These are phyloP conservation scores for Aurelia sp. DNA, from an alignment of 30 jellyfish, hydroid and myxozoan genomes.

Conservation along the genomic window DNA sequence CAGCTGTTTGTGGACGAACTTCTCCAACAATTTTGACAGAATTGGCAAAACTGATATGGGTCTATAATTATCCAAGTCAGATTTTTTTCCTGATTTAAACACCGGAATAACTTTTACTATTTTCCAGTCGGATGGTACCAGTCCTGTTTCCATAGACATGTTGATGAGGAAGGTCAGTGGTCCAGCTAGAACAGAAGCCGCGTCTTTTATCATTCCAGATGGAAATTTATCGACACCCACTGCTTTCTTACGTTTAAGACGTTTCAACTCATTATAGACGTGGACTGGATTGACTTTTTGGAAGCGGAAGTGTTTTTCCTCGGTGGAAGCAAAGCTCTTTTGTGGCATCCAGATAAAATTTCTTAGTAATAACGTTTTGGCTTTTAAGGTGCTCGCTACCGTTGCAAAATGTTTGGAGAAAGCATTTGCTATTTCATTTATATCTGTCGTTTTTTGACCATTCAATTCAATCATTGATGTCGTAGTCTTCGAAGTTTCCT, in stretches of 20 bases:
- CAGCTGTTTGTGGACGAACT: conserved; percentile 68
- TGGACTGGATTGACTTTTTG: conserved; percentile 40
- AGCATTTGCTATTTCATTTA: conserved; percentile 21
- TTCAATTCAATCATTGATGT: conserved; percentile 30
- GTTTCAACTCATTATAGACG: conserved; percentile 36
- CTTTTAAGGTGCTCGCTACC: conserved; percentile 21
- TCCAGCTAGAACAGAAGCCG: conserved; percentile 44
- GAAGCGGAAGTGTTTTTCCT: conserved; percentile 48
- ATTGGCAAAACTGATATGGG: conserved; percentile 70
- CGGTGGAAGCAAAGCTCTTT: conserved; percentile 19
- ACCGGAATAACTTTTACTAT: conserved; percentile 72
- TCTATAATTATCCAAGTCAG: conserved; percentile 64
- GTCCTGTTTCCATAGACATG: conserved; percentile 28
- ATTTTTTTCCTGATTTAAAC: conserved; percentile 41
- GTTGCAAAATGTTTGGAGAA: conserved; percentile 27
- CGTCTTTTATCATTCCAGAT: conserved; percentile 64
- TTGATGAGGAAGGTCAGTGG: conserved; percentile 33
- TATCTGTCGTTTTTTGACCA: conserved; percentile 49
- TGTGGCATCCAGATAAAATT: conserved; percentile 46
- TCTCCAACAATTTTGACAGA: conserved; percentile 65
- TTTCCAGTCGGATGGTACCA: conserved; percentile 73
- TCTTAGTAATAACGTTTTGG: neutral
- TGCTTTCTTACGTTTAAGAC: conserved; percentile 54
- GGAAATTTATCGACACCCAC: conserved; percentile 56
- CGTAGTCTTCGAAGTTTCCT: conserved; percentile 18